Conservation (phyloP, 2,113 vertebrate genomes). For the Eulemur rufifrons region DNA sequence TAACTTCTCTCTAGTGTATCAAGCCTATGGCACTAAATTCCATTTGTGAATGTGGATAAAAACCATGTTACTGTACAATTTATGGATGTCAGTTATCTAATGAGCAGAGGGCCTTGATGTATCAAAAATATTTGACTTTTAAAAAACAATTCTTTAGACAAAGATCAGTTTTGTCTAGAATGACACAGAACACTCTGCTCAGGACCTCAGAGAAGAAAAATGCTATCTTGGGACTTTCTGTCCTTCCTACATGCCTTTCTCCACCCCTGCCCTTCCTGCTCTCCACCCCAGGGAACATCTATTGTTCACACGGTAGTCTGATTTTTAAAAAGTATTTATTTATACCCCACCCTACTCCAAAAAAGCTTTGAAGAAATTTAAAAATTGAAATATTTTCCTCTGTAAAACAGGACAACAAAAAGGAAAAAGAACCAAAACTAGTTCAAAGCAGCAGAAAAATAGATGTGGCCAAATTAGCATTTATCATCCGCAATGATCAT, state of each 20-base stretch:
- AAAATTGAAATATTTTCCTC: slow-evolving; percentile 48
- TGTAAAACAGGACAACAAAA: slow-evolving; percentile 41
- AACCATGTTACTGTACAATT: slow-evolving; percentile 22
- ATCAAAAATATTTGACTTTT: slow-evolving; percentile 24
- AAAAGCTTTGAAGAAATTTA: slow-evolving; percentile 64
- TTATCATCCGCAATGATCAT: neutral
- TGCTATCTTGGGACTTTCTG: neutral
- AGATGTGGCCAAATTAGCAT: neutral
- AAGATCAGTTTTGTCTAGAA: slow-evolving; percentile 51
- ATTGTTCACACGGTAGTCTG: slow-evolving; percentile 47
- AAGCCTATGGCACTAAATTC: neutral
- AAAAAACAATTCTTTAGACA: slow-evolving; percentile 45
- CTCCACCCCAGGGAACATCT: slow-evolving; percentile 45
- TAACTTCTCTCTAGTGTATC: neutral
- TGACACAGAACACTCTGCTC: slow-evolving; percentile 46
- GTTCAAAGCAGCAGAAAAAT: slow-evolving; percentile 38
- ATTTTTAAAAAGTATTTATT: slow-evolving; percentile 61
- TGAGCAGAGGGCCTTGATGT: neutral
- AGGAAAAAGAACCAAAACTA: slow-evolving; percentile 22
- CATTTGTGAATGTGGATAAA: neutral
- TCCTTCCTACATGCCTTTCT: slow-evolving; percentile 29
- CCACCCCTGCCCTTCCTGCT: slow-evolving; percentile 8
- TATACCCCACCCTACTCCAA: slow-evolving; percentile 15
- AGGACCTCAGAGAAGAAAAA: neutral
- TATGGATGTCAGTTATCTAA: slow-evolving; percentile 7